Evolutionary conservation across 2,113 vertebrate genomes (phyloP).

Genomic region (Choloepus hoffmanni): DNA sequence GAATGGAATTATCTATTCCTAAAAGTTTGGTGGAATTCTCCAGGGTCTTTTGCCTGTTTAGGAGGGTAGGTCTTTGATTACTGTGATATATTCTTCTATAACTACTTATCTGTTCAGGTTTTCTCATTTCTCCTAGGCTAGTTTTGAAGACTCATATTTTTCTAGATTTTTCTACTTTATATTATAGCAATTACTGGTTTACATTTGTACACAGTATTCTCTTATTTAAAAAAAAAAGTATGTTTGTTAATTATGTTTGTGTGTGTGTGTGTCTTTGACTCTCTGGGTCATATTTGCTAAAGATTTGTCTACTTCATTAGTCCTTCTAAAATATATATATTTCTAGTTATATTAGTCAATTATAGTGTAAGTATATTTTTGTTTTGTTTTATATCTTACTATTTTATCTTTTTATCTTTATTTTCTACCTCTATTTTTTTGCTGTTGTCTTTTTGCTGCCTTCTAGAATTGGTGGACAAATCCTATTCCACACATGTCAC

Average conservation of each 20-base stretch:
- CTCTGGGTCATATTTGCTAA: background rate
- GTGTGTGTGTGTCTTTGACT: background rate
- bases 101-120: slow-evolving; percentile 7
- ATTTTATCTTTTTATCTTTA: slow-evolving; percentile 38
- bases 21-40: background rate
- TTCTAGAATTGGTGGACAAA: background rate
- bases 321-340: background rate
- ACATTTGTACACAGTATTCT: background rate
- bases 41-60: background rate
- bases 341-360: background rate
- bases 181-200: background rate
- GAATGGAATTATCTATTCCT: background rate
- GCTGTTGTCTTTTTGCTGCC: background rate
- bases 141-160: background rate
- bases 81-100: slow-evolving; percentile 1
- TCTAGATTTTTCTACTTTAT: background rate
- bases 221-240: background rate
- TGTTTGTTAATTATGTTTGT: background rate
- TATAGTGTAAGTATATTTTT: background rate
- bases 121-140: background rate
- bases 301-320: background rate
- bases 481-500: background rate
- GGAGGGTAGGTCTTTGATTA: background rate
- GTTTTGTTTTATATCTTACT: background rate
- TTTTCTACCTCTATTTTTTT: slow-evolving; percentile 25